Percentiles rank a stretch among this genome's conserved stretches.
These are phyloP conservation scores for Coleophora deauratella DNA, from an alignment of 2,888 invertebrate species.

Conservation along the genomic window DNA sequence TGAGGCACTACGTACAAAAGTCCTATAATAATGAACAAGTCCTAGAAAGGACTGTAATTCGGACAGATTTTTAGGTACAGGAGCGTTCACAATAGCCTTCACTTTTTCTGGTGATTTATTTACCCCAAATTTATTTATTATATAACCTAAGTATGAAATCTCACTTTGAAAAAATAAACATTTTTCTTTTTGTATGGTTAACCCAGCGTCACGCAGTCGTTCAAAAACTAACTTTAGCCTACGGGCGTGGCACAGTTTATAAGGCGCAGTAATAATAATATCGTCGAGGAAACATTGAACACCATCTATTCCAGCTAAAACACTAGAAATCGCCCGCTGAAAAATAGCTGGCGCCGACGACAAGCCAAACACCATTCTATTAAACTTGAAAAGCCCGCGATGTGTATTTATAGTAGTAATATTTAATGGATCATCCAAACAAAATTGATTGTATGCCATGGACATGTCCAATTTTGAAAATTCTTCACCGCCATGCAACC, in stretches of 20 bases:
- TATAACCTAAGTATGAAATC: slow-evolving; percentile 18
- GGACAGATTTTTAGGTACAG: slow-evolving; percentile 8
- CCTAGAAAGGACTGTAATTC: slow-evolving; percentile 17
- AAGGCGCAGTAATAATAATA: slow-evolving; percentile 8
- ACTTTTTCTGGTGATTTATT: slow-evolving; percentile 15
- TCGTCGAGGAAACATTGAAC: slow-evolving; percentile 4
- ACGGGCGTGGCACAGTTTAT: slow-evolving; percentile 4
- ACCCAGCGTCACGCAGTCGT: slow-evolving; percentile 14
- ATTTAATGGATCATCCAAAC: slow-evolving; percentile 6
- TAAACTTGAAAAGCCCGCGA: slow-evolving; percentile 10
- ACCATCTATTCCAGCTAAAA: not conserved
- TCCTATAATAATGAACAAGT: slow-evolving; percentile 15
- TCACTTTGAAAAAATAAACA: no score
- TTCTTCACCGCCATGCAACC: slow-evolving; percentile 1
- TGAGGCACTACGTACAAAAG: slow-evolving; percentile 14
- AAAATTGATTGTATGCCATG: slow-evolving; percentile 4
- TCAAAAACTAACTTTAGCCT: slow-evolving; percentile 12
- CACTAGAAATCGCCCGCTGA: not conserved
- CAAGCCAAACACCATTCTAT: slow-evolving; percentile 9
- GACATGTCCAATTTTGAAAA: slow-evolving; percentile 4
- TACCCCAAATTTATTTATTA: no score
- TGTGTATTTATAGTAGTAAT: slow-evolving; percentile 8
- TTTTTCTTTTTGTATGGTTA: slow-evolving; percentile 14
- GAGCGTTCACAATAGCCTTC: slow-evolving; percentile 9
- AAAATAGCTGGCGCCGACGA: slow-evolving; percentile 11